Conservation (phyloP, 2,797 vertebrate genomes). For the Nasua narica region DNA sequence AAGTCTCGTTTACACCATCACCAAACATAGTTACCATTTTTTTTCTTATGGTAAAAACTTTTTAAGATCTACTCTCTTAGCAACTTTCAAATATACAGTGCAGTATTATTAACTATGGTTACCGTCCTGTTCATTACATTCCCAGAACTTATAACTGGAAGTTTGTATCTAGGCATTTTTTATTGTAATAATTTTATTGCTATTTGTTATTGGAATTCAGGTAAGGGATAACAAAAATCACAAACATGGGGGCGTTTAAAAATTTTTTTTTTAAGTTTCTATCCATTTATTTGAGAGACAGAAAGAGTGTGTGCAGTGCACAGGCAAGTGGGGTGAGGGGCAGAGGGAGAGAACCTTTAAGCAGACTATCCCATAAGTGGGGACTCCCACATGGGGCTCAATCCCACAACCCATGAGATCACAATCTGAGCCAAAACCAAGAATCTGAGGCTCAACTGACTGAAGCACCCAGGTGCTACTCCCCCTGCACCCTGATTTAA, state of each 20-base stretch:
- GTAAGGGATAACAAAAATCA: neutral
- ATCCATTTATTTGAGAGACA: neutral
- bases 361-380: neutral
- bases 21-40: neutral
- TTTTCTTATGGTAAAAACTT: neutral
- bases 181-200: slow-evolving; percentile 31
- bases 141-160: neutral
- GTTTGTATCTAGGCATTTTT: neutral
- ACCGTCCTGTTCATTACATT: neutral
- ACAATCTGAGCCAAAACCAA: neutral
- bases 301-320: neutral
- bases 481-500: neutral
- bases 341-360: neutral
- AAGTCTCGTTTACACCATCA: neutral
- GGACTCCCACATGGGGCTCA: neutral
- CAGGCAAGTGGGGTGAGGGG: neutral
- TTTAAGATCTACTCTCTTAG: neutral
- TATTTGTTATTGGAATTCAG: neutral
- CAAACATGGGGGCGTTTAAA: neutral
- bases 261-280: neutral
- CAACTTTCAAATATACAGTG: neutral
- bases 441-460: neutral
- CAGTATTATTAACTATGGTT: neutral
- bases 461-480: neutral
- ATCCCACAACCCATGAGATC: neutral